Base-by-base conservation (phyloP, 2,888 invertebrate genomes). In the Yponomeuta evonymella region DNA sequence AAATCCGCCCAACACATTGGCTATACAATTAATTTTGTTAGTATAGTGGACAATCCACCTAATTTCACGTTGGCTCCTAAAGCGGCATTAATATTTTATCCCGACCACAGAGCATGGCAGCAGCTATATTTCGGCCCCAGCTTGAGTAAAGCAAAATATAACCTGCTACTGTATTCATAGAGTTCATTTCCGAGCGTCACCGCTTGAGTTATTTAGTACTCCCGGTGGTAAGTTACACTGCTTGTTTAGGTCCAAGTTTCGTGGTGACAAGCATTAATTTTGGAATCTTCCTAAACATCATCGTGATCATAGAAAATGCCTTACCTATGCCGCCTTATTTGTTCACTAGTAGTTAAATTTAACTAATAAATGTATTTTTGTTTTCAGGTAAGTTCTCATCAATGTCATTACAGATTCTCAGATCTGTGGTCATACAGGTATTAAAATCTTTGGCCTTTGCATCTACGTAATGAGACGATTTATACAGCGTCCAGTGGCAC, bases 41-140 rank as follows among this genome's bases (percentile, higher is more conserved):
- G 73, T 70, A 73, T 70, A 75, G 76, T 79, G 81, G 83, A 83
- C 82, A 81, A 78, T 79, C 76, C 77, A 79, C 80, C 82, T 83
- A 84, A 85, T 86, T 84, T 82, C 77, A 73, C 76, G 81, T 76
- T 75, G 75, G 79, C 79, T 79, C 76, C 80, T 83, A 81, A 83
- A 84, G 80, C 78, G 77, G 75, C 75, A 75, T 85, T 81, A 79
- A 84, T 87, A 86, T 83, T 85, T 85, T 79, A 86, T 79, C 64
- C 66, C n/a, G 65, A 76, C 72, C 48, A 76, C 80, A 78, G 76
- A 80, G 75, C 77, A 72, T 72, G 73, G 70, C 73, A 72, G 74
- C 72, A 72, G 72, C 76, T 68, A 72, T 70, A 72, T 75, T 72
- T 58, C 5, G 71, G 70, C 70, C 72, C 68, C 72, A 74, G 70